phyloP scores from a whole-genome alignment of 2,888 invertebrate genomes.

The Andrena hattorfiana region DNA sequence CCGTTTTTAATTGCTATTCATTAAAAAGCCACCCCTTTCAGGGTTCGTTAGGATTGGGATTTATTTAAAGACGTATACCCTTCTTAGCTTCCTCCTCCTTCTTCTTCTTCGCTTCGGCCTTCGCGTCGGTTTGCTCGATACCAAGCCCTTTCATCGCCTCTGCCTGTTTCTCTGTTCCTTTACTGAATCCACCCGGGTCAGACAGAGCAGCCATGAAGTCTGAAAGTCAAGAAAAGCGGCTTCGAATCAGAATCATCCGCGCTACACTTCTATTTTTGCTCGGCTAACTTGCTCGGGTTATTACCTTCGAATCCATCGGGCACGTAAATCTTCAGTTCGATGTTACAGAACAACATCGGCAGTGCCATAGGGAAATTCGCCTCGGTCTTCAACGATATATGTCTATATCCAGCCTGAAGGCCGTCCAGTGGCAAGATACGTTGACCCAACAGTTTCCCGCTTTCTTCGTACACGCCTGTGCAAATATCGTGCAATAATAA shows the following conservation, averaged over 20 bases:
- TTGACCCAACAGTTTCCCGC: conserved; percentile 89
- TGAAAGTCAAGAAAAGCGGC: conserved; percentile 79
- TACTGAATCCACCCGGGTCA: conserved; percentile 94
- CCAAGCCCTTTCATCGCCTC: conserved; percentile 90
- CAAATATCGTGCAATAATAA: background rate
- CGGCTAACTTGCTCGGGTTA: conserved; percentile 45
- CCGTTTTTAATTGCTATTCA: background rate
- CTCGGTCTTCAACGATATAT: conserved; percentile 90
- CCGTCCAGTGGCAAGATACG: conserved; percentile 90
- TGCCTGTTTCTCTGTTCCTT: conserved; percentile 88
- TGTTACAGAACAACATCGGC: conserved; percentile 90
- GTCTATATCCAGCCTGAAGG: conserved; percentile 89
- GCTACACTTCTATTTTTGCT: conserved; percentile 47
- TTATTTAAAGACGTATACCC: conserved; percentile 64
- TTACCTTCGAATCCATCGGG: conserved; percentile 90
- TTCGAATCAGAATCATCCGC: conserved; percentile 32
- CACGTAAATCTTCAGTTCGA: conserved; percentile 90
- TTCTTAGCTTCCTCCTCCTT: conserved; percentile 83
- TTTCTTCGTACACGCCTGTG: conserved; percentile 89
- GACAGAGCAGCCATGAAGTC: conserved; percentile 99
- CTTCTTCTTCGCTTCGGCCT: conserved; percentile 82
- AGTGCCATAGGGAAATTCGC: conserved; percentile 90
- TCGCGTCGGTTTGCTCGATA: conserved; percentile 86
- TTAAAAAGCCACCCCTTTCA: background rate
- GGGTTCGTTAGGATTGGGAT: background rate